Percentiles rank a stretch among this genome's conserved stretches.
Conservation (phyloP, 2,797 vertebrate genomes). For the Sebastes diploproa region DNA sequence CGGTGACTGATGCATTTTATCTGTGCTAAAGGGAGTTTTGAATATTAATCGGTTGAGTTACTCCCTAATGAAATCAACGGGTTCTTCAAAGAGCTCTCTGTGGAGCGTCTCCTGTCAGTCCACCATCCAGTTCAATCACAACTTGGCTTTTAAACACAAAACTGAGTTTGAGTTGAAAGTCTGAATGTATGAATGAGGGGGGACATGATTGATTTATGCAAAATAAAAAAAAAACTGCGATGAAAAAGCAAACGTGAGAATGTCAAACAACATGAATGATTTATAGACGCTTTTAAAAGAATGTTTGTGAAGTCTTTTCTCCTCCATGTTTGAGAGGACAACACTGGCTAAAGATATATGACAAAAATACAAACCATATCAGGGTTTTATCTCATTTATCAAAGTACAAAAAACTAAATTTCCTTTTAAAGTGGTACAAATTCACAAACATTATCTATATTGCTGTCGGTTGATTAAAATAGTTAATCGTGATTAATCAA, state of each 20-base stretch:
- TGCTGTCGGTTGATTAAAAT: too few relatives aligned
- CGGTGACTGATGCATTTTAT: neutral
- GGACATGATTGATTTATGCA: neutral
- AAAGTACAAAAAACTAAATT: neutral
- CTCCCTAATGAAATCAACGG: constrained; percentile 3
- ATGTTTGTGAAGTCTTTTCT: neutral
- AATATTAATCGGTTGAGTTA: constrained; percentile 17
- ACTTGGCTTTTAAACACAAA: neutral
- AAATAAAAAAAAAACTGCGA: neutral
- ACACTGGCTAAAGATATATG: neutral
- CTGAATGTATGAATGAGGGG: neutral
- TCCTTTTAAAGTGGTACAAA: neutral
- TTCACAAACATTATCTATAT: neutral
- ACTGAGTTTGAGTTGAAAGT: constrained; percentile 1
- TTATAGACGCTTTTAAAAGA: neutral
- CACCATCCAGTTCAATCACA: neutral
- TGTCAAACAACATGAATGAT: neutral
- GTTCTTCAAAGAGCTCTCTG: constrained; percentile 34
- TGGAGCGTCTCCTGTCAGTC: constrained; percentile 4
- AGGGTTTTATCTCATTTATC: neutral
- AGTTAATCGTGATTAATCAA: too few relatives aligned
- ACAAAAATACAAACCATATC: neutral
- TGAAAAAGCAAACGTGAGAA: neutral
- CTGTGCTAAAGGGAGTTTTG: constrained; percentile 1
- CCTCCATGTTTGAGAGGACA: neutral